phyloP scores from a whole-genome alignment of 2,113 vertebrate genomes.

The Megaceryle maxima region DNA sequence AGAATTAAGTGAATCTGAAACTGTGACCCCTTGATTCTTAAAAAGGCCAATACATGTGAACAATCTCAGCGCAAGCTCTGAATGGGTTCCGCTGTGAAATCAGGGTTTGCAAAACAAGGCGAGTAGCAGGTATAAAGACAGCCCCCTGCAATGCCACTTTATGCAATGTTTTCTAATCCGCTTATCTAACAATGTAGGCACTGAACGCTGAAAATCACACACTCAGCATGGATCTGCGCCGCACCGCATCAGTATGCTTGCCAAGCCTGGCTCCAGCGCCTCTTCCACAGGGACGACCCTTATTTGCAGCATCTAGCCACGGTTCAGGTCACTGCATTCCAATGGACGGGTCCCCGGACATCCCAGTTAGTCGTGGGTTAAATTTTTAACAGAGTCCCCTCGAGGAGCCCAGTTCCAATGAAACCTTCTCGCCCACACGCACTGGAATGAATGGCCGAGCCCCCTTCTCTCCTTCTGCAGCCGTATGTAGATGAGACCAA shows the following conservation, averaged over 20 bases:
- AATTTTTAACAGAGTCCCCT: not conserved
- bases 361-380: not conserved
- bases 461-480: not conserved
- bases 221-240: conserved; percentile 36
- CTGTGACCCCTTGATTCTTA: conserved; percentile 55
- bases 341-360: not conserved
- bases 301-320: not conserved
- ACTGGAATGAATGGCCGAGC: not conserved
- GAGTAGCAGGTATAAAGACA: conserved; percentile 56
- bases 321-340: not conserved
- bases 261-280: not conserved
- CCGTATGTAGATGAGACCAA: not conserved
- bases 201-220: conserved; percentile 52
- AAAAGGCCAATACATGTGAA: conserved; percentile 76
- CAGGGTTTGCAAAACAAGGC: conserved; percentile 51
- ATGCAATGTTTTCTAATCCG: conserved; percentile 60
- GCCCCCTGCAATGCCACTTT: conserved; percentile 58
- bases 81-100: conserved; percentile 23
- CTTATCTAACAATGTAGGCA: conserved; percentile 62
- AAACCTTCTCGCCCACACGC: not conserved
- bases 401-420: not conserved
- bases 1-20: conserved; percentile 61
- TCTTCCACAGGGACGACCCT: not conserved
- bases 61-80: conserved; percentile 22
- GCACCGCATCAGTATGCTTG: not conserved